phyloP scores from a whole-genome alignment of 2,113 vertebrate genomes.

The Corythornis vintsioides region DNA sequence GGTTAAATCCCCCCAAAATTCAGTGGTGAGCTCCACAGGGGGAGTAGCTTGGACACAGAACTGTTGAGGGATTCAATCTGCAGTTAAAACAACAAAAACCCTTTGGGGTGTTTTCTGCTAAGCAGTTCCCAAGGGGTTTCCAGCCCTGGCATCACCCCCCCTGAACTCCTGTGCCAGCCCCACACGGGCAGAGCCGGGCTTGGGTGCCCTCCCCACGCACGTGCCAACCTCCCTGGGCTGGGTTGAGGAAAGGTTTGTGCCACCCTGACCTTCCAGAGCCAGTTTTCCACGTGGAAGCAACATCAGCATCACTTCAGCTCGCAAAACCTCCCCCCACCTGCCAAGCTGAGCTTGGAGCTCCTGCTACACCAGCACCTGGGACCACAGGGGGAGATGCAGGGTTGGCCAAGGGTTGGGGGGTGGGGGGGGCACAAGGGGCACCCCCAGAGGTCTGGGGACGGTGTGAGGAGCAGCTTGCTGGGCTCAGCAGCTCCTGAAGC shows the following conservation, averaged over 20 bases:
- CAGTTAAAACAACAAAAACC: background rate
- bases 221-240: background rate
- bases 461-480: accelerated
- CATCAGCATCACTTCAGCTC: accelerated
- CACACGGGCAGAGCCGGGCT: accelerated
- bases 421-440: no score
- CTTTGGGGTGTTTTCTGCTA: background rate
- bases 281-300: background rate
- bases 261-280: background rate
- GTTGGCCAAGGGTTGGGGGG: no score
- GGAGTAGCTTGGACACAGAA: background rate
- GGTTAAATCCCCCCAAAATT: no score
- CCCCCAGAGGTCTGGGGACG: background rate
- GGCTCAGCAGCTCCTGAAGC: background rate
- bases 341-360: background rate
- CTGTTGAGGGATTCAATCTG: background rate
- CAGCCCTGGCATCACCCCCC: background rate
- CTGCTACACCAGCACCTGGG: no score
- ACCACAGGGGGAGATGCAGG: no score
- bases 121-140: background rate
- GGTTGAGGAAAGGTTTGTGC: background rate
- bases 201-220: accelerated
- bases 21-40: background rate
- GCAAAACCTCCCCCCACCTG: background rate
- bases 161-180: background rate